Conservation (phyloP, 2,797 vertebrate genomes). For the Ptychobarbus kaznakovi region DNA sequence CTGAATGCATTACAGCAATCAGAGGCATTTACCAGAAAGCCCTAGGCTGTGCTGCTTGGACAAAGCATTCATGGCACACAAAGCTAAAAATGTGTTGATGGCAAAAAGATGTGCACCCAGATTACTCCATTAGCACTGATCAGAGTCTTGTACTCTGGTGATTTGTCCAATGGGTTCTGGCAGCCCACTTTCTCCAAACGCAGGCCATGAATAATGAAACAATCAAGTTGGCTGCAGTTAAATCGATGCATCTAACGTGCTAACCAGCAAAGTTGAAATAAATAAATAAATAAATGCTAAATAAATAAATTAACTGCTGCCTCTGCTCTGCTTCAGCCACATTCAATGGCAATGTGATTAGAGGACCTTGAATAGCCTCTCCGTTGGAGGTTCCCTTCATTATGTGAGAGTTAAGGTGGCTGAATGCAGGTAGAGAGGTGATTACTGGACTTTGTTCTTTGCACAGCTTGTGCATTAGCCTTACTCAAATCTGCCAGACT, state of each 20-base stretch:
- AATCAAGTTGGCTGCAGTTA: conserved; percentile 43
- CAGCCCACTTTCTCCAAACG: conserved; percentile 48
- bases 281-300: too few relatives aligned
- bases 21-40: conserved; percentile 28
- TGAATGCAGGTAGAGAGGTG: conserved; percentile 37
- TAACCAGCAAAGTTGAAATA: conserved; percentile 36
- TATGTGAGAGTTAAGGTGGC: conserved; percentile 41
- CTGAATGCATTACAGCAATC: conserved; percentile 23
- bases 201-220: conserved; percentile 50
- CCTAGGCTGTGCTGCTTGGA: conserved; percentile 4
- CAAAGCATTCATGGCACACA: conserved; percentile 18
- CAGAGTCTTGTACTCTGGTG: conserved; percentile 15
- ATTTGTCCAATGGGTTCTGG: conserved; percentile 25
- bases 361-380: conserved; percentile 59
- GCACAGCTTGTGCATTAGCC: conserved; percentile 31
- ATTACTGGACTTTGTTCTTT: conserved; percentile 37
- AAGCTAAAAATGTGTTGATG: conserved; percentile 30
- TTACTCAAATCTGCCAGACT: conserved; percentile 26
- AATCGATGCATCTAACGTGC: conserved; percentile 46
- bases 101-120: conserved; percentile 27
- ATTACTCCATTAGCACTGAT: conserved; percentile 43
- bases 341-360: conserved; percentile 79
- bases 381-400: conserved; percentile 43
- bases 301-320: too few relatives aligned
- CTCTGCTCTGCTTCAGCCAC: conserved; percentile 71